Base-by-base conservation (phyloP, 2,888 invertebrate species). In the Laothoe populi region DNA sequence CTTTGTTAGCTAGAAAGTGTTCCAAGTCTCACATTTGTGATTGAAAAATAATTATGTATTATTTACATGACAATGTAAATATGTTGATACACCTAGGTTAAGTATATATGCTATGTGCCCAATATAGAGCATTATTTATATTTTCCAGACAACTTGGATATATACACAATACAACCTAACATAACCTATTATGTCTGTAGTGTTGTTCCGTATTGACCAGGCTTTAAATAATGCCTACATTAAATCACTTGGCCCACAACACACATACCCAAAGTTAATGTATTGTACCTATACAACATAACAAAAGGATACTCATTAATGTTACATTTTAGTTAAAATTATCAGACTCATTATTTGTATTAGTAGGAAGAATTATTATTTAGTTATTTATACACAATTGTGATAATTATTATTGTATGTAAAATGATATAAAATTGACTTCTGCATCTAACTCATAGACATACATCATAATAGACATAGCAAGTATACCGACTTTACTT, bases 11-110 rank as follows among this genome's bases (percentile, higher is more conserved):
- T 26, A 48, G n/a, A 13, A 24, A 5, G 31, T 24, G 23, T 48
- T 16, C 24, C 13, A 31, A 31, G 5, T n/a, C 48, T 48, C n/a
- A 24, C 70, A 66, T 67, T 21, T 65, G 66, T 73, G 70, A 70
- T 68, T n/a, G n/a, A n/a, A n/a, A 74, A 70, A 70, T 69, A 63
- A 74, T 70, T 69, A 66, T 64, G 70, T 69, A 66, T 64, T 70
- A 69, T 69, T 70, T 35, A 53, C 35, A 53, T 53, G 35, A 35
- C 31, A 53, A 53, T 35, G 35, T 35, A 16, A 35, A 53, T 53
- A 35, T 31, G 11, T 35, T 49, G 26, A 31, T 16, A 31, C 31
- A 53, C 19, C 31, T 53, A 21, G 19, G 21, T 19, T 16, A 31
- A 19, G 35, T 10, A 31, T 16, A 31, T 16, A 53, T 19, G 53